Evolutionary conservation across 2,113 vertebrate species (phyloP), one percentile per base, ranked within the genome.

Genomic region (Chionomys nivalis): DNA sequence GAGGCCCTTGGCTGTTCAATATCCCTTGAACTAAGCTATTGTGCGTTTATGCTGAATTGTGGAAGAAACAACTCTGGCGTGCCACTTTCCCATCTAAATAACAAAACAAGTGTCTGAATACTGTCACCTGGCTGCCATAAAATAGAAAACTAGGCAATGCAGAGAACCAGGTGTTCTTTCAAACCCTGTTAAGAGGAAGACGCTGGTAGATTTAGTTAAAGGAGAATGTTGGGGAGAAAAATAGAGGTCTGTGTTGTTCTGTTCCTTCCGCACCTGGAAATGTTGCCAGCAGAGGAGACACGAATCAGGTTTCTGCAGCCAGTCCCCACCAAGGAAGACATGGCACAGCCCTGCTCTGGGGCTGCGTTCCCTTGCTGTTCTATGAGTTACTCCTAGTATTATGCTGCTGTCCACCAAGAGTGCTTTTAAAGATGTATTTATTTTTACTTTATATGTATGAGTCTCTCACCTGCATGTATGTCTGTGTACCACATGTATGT

Each of bases 1-100:
- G 70, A 36, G n/a, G 1, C 90, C 17, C 70, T 94, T 44, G 33
- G 28, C 24, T 72, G 39, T 90, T 92, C 89, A 93, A 33, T n/a
- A 55, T 73, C 78, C 63, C 76, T 90, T 73, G 58, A 75, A 42
- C 31, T 79, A 87, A 92, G 55, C 79, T 87, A 68, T 94, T 93
- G 65, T 61, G 93, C 91, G 94, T 85, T 95, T 76, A 44, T 94
- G 28, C 90, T 97, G 90, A 44, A 90, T 97, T 97, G 78, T 83
- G 93, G 90, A 91, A 72, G 88, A 0, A 1, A 89, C 55, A 1
- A 89, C 55, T 90, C 93, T 95, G 82, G 39, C 82, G 92, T 85
- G 49, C 16, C 52, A 12, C 8, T 66, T 24, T 94, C 76, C 36
- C 81, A 90, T 96, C 96, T 93, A 97, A 1, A 76, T 94, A 97